These are phyloP conservation scores for Danaus plexippus DNA, from an alignment of 1,140 invertebrate genomes.

Conservation along the genomic window DNA sequence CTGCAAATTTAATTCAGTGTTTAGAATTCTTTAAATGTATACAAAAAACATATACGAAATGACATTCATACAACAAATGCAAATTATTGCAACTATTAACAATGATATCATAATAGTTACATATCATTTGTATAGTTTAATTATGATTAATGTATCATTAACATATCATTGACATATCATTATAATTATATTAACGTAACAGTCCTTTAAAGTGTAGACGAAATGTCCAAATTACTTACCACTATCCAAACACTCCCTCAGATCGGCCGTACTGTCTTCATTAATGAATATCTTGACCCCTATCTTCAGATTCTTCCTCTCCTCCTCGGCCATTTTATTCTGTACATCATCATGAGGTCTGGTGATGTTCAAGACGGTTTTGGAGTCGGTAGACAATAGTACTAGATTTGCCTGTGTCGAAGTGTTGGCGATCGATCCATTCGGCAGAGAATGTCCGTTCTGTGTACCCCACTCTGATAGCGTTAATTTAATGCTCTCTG, in stretches of 20 bases:
- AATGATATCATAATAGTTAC: too few relatives aligned
- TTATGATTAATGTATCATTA: too few relatives aligned
- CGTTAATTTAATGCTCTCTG: constrained; percentile 80
- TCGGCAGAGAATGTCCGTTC: constrained; percentile 38
- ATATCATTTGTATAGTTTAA: too few relatives aligned
- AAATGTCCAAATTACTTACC: constrained; percentile 48
- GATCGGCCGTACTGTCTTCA: constrained; percentile 66
- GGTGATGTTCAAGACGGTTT: constrained; percentile 55
- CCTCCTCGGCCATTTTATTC: constrained; percentile 74
- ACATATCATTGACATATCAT: too few relatives aligned
- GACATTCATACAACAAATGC: too few relatives aligned
- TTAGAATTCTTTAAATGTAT: too few relatives aligned
- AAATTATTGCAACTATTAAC: too few relatives aligned
- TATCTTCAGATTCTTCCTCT: constrained; percentile 76
- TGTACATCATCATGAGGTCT: constrained; percentile 72
- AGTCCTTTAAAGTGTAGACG: background rate
- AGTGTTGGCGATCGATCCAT: constrained; percentile 31
- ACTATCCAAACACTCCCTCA: constrained; percentile 73
- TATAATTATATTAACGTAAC: background rate
- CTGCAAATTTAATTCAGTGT: too few relatives aligned
- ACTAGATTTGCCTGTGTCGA: constrained; percentile 39
- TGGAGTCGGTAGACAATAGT: constrained; percentile 29
- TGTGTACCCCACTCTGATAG: constrained; percentile 69
- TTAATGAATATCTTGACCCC: constrained; percentile 78
- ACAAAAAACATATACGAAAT: too few relatives aligned